Evolutionary conservation across 64 coral and sea anemone genomes (phyloP).

Genomic region (Exaiptasia diaphana): DNA sequence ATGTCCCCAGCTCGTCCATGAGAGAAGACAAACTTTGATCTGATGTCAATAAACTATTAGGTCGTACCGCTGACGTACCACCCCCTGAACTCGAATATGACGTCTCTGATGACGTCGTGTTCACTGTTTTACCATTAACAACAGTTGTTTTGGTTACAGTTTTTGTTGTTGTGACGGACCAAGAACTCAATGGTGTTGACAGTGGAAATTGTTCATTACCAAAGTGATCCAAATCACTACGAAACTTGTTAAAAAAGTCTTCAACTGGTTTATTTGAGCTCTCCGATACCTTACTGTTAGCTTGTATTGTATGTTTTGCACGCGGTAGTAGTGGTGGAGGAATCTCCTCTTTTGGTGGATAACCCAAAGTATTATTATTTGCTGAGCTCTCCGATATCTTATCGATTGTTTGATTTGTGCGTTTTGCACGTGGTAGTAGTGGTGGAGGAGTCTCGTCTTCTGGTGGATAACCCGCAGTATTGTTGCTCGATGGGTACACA

Average conservation of each 20-base stretch:
- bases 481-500: too few species aligned
- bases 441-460: background rate
- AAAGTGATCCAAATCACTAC: background rate
- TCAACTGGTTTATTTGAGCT: too few species aligned
- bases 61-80: background rate
- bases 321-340: background rate
- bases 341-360: background rate
- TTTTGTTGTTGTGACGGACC: conserved; percentile 21
- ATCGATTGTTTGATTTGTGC: background rate
- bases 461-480: too few species aligned
- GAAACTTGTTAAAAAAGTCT: too few species aligned
- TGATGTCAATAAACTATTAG: background rate
- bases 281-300: background rate
- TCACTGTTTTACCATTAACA: conserved; percentile 22
- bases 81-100: background rate
- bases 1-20: background rate
- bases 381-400: too few species aligned
- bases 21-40: background rate
- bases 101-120: background rate
- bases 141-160: background rate
- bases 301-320: background rate
- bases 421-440: background rate
- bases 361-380: too few species aligned
- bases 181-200: background rate
- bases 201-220: background rate